Conservation (phyloP, 2,113 vertebrate species). For the Microtus ochrogaster region DNA sequence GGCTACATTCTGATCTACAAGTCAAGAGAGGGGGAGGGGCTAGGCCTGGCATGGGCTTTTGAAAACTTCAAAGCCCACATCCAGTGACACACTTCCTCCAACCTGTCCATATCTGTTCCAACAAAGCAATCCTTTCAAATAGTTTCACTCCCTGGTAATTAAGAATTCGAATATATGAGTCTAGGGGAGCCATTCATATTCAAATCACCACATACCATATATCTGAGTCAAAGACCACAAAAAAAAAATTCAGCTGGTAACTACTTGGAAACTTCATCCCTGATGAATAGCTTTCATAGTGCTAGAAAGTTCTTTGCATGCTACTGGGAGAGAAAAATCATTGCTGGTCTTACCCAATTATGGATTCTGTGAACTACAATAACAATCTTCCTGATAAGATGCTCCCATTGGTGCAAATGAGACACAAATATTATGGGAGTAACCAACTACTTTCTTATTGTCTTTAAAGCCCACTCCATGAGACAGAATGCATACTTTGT, state of each 20-base stretch:
- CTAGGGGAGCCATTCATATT: neutral
- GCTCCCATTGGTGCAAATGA: neutral
- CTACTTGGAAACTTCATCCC: neutral
- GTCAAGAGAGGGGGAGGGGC: neutral
- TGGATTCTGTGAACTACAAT: neutral
- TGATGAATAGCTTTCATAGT: neutral
- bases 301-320: neutral
- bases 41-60: neutral
- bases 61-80: neutral
- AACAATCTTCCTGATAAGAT: neutral
- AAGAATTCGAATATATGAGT: neutral
- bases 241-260: neutral
- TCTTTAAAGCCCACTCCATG: neutral
- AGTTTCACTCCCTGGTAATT: neutral
- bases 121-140: neutral
- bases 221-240: neutral
- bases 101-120: neutral
- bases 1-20: neutral
- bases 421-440: neutral
- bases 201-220: neutral
- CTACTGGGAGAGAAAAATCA: neutral
- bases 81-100: neutral
- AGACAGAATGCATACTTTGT: neutral
- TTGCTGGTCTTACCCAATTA: neutral
- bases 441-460: neutral